Evolutionary conservation across 2,797 vertebrate genomes (phyloP).

Genomic region (Nasua narica): DNA sequence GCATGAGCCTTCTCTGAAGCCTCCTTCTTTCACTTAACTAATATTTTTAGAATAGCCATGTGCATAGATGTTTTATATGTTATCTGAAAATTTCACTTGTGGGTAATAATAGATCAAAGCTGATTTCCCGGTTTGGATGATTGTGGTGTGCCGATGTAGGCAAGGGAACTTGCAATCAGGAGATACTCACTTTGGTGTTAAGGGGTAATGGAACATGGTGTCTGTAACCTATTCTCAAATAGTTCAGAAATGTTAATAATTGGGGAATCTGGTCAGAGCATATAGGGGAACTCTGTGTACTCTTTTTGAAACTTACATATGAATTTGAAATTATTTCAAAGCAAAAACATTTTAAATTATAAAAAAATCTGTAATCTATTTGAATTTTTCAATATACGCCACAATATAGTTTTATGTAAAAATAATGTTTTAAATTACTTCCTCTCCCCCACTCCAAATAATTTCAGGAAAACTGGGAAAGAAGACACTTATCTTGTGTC

Average conservation of each 20-base stretch:
- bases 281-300: neutral
- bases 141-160: neutral
- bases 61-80: neutral
- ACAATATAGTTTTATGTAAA: neutral
- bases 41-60: neutral
- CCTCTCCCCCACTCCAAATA: neutral
- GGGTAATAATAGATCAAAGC: neutral
- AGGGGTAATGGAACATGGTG: neutral
- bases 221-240: neutral
- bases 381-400: neutral
- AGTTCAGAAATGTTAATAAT: neutral
- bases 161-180: neutral
- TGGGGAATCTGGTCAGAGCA: neutral
- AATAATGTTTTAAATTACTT: neutral
- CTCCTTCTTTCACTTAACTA: neutral
- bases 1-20: neutral
- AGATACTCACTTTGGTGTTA: neutral
- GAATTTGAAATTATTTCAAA: neutral
- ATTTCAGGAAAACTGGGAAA: conserved; percentile 4
- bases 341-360: neutral
- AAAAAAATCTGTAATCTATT: neutral
- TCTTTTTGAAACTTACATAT: neutral
- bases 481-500: neutral
- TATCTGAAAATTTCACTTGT: neutral
- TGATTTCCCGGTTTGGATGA: neutral